Percentiles rank a stretch among this genome's conserved stretches.
These are phyloP conservation scores for Smutsia temminckii DNA, from an alignment of 2,797 vertebrate species.

Conservation along the genomic window DNA sequence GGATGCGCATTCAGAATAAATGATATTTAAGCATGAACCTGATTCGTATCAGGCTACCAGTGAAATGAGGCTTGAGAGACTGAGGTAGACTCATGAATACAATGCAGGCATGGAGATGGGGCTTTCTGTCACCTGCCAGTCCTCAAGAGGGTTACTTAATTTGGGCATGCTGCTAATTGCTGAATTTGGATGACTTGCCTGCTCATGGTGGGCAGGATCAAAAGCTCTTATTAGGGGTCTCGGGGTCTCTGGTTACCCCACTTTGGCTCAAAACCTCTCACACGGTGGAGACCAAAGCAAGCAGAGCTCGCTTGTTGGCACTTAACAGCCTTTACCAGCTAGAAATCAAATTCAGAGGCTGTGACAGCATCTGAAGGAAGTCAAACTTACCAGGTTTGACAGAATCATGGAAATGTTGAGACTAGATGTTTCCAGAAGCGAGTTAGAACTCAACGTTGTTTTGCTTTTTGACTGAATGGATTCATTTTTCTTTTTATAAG, in stretches of 20 bases:
- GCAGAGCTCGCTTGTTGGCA: not conserved
- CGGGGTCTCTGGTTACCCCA: not conserved
- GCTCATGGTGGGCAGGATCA: not conserved
- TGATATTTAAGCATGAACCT: constrained; percentile 8
- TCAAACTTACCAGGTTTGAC: not conserved
- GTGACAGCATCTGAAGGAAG: not conserved
- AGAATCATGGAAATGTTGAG: not conserved
- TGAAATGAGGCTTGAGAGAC: not conserved
- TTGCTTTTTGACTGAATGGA: not conserved
- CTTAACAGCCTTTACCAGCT: not conserved
- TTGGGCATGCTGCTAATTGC: not conserved
- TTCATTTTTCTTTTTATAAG: constrained; percentile 10
- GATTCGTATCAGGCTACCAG: not conserved
- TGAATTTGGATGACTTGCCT: not conserved
- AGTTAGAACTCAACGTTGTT: not conserved
- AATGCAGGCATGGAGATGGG: not conserved
- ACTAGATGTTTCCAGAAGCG: not conserved
- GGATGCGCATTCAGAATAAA: not conserved
- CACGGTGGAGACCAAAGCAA: not conserved
- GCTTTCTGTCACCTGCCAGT: not conserved
- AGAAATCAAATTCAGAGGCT: constrained; percentile 11
- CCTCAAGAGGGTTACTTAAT: not conserved
- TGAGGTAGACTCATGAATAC: not conserved
- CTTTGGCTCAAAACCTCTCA: not conserved
- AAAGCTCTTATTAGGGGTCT: not conserved